Conservation (phyloP, 2,113 vertebrate genomes). For the Solea senegalensis region DNA sequence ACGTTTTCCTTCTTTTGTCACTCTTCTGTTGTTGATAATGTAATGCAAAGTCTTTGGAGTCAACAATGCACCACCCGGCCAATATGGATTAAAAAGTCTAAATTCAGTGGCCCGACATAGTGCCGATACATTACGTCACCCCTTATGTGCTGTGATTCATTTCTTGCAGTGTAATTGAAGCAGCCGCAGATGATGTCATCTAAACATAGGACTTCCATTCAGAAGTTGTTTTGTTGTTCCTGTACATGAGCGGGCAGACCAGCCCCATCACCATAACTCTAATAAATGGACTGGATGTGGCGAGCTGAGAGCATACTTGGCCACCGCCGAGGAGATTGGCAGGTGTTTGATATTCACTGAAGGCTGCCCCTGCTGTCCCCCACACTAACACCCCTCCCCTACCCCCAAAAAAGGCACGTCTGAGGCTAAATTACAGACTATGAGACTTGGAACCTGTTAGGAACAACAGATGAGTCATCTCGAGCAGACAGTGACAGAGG, state of each 20-base stretch:
- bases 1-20: constrained; percentile 33
- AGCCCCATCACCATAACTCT: constrained; percentile 67
- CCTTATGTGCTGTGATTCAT: constrained; percentile 63
- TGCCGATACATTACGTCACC: constrained; percentile 73
- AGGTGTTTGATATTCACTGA: constrained; percentile 75
- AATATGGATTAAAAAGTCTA: constrained; percentile 66
- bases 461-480: constrained; percentile 77
- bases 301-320: constrained; percentile 58
- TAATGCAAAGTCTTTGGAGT: constrained; percentile 54
- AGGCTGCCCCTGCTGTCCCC: constrained; percentile 22
- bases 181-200: constrained; percentile 75
- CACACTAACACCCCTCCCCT: constrained; percentile 7
- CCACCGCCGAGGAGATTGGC: constrained; percentile 63
- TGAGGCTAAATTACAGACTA: constrained; percentile 60
- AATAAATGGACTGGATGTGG: constrained; percentile 69
- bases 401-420: constrained; percentile 25
- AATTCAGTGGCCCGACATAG: constrained; percentile 57
- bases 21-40: constrained; percentile 41
- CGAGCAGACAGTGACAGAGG: constrained; percentile 57
- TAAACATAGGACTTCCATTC: constrained; percentile 71
- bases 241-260: constrained; percentile 40
- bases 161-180: constrained; percentile 72
- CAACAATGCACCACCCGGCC: constrained; percentile 55
- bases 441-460: constrained; percentile 60
- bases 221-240: constrained; percentile 72